Evolutionary conservation across 2,113 vertebrate genomes (phyloP).

Genomic region (Felis catus): F.catus_Fca126_mat1.0 CM031412.1:37993001-37993500

Average conservation of each 20-base stretch:
- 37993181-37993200: not conserved
- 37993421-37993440: not conserved
- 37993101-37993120: not conserved
- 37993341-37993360: conserved; percentile 23
- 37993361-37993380: not conserved
- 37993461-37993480: not conserved
- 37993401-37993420: not conserved
- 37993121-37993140: not conserved
- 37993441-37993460: not conserved
- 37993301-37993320: not conserved
- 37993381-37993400: not conserved
- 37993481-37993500: not conserved
- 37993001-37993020: not conserved
- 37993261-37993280: not conserved
- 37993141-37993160: not conserved
- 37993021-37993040: not conserved
- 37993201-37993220: not conserved
- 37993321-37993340: not conserved
- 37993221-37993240: conserved; percentile 25
- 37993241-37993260: not conserved
- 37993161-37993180: not conserved
- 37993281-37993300: not conserved
- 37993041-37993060: not conserved
- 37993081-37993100: not conserved
- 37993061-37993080: not conserved